phyloP scores from a whole-genome alignment of 2,113 vertebrate species.

The Euleptes europaea region DNA sequence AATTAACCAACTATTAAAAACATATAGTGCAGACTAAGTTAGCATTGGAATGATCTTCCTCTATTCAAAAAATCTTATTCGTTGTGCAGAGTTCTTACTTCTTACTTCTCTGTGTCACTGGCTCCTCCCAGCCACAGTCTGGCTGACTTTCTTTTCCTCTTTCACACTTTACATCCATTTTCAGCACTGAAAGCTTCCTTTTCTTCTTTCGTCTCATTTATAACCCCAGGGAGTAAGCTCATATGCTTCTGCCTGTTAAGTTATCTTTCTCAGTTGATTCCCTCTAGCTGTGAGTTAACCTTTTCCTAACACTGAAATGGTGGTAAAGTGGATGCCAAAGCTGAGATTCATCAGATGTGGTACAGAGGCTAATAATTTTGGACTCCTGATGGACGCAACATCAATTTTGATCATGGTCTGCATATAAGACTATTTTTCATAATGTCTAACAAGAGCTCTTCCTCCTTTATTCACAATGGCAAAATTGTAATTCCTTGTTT shows the following conservation, averaged over 20 bases:
- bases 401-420: not conserved
- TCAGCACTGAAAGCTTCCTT: not conserved
- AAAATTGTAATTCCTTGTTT: not conserved
- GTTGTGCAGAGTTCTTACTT: no score
- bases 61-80: no score
- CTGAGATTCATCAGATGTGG: not conserved
- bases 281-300: not conserved
- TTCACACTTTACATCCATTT: not conserved
- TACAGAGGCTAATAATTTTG: not conserved
- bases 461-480: no score
- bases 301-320: not conserved
- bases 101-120: not conserved
- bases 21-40: not conserved
- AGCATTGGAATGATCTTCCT: not conserved
- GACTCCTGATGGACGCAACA: not conserved
- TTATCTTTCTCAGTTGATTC: slow-evolving; percentile 1
- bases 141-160: not conserved
- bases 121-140: not conserved
- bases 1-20: no score
- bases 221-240: not conserved
- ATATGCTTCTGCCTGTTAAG: not conserved
- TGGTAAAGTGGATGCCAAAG: not conserved
- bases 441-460: not conserved
- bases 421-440: not conserved
- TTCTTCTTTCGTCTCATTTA: slow-evolving; percentile 1